Base-by-base conservation (phyloP, 2,888 invertebrate genomes). In the Mechanitis messenoides region DNA sequence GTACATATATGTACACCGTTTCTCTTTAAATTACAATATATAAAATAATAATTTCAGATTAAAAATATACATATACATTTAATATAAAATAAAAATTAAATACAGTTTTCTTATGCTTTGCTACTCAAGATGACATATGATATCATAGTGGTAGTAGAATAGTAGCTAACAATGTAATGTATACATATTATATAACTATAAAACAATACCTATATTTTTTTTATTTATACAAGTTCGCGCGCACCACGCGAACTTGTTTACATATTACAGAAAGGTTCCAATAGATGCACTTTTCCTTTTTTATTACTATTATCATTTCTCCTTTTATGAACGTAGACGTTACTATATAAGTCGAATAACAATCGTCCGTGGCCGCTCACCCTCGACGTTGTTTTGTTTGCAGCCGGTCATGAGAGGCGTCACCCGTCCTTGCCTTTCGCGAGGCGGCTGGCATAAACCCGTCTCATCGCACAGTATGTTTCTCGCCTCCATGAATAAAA, bases 401-500 rank as follows among this genome's bases (percentile, higher is more conserved):
- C 75, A 75, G 82, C 73, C 78, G 81, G 78, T 74, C 78, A 76
- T 76, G 77, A 77, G 76, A 72, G 76, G 69, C 65, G 66, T 69
- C 64, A 62, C 66, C 77, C 72, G 71, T 86, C 84, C 77, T 75
- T 76, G 73, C 81, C 79, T 75, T 74, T 72, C 82, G 59, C 75
- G 71, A 76, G 67, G 72, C 72, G 69, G 70, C 71, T 70, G 71
- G 66, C 71, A 72, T 83, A 74, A 74, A 69, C 69, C 83, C 75
- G 75, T 85, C 83, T 81, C 81, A 69, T 74, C 59, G 62, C 69
- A 71, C 77, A 62, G 69, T 66, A 68, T 66, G 74, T 75, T 76
- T 77, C 77, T 76, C 75, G 74, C 75, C 73, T 80, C 78, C 81
- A 82, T 85, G 81, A 85, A 86, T 85, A 85, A 86, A 84, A 82